Percentiles rank a stretch among this genome's conserved stretches.
These are phyloP conservation scores for Lumbricus terrestris DNA, from an alignment of 2,888 invertebrate species.

Conservation along the genomic window DNA sequence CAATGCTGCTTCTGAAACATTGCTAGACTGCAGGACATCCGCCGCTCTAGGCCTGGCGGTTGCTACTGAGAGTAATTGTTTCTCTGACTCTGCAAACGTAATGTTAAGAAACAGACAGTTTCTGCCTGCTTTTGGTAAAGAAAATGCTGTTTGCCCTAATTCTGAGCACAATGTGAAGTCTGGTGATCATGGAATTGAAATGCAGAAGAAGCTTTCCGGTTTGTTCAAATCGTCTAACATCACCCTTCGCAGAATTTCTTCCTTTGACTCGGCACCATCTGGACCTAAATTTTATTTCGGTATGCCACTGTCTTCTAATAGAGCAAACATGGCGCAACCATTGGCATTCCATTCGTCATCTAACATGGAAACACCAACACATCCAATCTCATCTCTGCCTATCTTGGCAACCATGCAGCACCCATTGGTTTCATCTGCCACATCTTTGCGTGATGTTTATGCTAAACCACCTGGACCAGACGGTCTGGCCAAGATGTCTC, in stretches of 20 bases:
- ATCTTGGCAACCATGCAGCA: neutral
- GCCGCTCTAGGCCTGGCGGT: neutral
- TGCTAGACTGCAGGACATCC: neutral
- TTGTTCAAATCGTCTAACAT: neutral
- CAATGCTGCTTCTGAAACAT: neutral
- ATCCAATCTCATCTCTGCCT: neutral
- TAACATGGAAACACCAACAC: neutral
- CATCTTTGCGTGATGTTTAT: neutral
- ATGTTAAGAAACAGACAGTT: neutral
- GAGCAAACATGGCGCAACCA: neutral
- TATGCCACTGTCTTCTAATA: neutral
- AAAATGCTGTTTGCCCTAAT: neutral
- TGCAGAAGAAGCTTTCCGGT: neutral
- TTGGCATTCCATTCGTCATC: neutral
- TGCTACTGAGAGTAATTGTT: neutral
- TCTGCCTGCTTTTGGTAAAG: neutral
- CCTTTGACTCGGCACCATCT: neutral
- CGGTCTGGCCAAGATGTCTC: neutral
- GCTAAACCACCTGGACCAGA: neutral
- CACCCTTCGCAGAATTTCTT: slow-evolving; percentile 7
- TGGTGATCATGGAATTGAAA: neutral
- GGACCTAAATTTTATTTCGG: slow-evolving; percentile 5
- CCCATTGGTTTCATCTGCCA: neutral
- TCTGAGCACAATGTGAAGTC: neutral
- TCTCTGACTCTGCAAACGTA: neutral